Conservation (phyloP, 1,140 invertebrate species). For the Tetranychus urticae region DNA sequence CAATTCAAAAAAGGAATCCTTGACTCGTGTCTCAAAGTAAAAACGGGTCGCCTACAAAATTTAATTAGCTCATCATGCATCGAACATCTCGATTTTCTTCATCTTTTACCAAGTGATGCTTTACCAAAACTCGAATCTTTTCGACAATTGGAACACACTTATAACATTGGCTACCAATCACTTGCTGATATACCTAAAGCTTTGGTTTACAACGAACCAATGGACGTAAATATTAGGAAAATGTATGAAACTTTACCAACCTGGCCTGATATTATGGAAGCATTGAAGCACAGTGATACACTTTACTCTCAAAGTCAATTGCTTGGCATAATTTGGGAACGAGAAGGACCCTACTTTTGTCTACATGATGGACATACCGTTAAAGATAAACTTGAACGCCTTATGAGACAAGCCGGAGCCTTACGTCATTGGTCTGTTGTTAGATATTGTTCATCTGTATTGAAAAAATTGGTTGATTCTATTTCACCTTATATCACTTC, state of each 20-base stretch:
- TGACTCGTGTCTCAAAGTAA: slow-evolving; percentile 65
- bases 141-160: slow-evolving; percentile 44
- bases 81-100: slow-evolving; percentile 80
- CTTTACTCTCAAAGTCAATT: slow-evolving; percentile 56
- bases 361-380: slow-evolving; percentile 26
- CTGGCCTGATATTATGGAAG: slow-evolving; percentile 39
- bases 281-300: slow-evolving; percentile 38
- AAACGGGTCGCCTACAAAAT: slow-evolving; percentile 67
- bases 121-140: slow-evolving; percentile 35
- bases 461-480: slow-evolving; percentile 83
- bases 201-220: slow-evolving; percentile 38
- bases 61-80: slow-evolving; percentile 81
- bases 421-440: slow-evolving; percentile 79
- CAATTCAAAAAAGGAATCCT: slow-evolving; percentile 91
- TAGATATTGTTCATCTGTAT: slow-evolving; percentile 69
- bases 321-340: slow-evolving; percentile 53
- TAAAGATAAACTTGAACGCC: slow-evolving; percentile 14
- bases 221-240: slow-evolving; percentile 26
- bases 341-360: slow-evolving; percentile 54
- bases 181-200: slow-evolving; percentile 83
- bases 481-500: slow-evolving; percentile 94
- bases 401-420: slow-evolving; percentile 37
- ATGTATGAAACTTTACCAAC: slow-evolving; percentile 29
- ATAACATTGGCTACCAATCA: slow-evolving; percentile 82
- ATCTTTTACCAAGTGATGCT: slow-evolving; percentile 38